Evolutionary conservation across 2,888 invertebrate genomes (phyloP).

Genomic region (Amphipyra berbera): DNA sequence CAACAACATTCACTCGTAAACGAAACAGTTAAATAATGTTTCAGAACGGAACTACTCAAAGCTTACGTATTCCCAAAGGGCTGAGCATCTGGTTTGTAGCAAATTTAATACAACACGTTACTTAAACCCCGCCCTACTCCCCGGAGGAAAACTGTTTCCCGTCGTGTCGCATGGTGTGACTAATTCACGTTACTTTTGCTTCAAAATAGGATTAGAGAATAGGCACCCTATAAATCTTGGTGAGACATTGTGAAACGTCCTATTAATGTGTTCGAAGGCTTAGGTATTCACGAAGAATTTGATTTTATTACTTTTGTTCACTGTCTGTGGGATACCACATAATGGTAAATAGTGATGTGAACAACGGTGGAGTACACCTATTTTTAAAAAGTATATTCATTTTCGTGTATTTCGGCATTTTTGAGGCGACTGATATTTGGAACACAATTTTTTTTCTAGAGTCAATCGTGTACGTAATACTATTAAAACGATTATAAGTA

Average conservation of each 20-base stretch:
- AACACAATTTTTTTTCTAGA: too few species aligned
- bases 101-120: slow-evolving; percentile 59
- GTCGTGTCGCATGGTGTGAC: slow-evolving; percentile 22
- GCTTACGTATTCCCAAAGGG: slow-evolving; percentile 47
- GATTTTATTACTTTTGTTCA: background rate
- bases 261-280: background rate
- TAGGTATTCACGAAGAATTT: background rate
- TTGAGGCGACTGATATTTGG: too few species aligned
- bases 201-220: slow-evolving; percentile 23
- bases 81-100: slow-evolving; percentile 54
- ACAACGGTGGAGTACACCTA: too few species aligned
- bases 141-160: slow-evolving; percentile 49
- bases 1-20: slow-evolving; percentile 32
- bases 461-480: too few species aligned
- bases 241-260: background rate
- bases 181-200: slow-evolving; percentile 31
- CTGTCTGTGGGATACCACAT: too few species aligned
- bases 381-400: too few species aligned
- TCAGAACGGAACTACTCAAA: slow-evolving; percentile 26
- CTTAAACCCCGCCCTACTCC: slow-evolving; percentile 28
- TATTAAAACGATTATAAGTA: too few species aligned
- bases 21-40: slow-evolving; percentile 30
- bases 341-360: too few species aligned
- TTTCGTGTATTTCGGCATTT: too few species aligned
- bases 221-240: slow-evolving; percentile 4